Conservation (phyloP, 2,888 invertebrate species). For the Craniophora ligustri region DNA sequence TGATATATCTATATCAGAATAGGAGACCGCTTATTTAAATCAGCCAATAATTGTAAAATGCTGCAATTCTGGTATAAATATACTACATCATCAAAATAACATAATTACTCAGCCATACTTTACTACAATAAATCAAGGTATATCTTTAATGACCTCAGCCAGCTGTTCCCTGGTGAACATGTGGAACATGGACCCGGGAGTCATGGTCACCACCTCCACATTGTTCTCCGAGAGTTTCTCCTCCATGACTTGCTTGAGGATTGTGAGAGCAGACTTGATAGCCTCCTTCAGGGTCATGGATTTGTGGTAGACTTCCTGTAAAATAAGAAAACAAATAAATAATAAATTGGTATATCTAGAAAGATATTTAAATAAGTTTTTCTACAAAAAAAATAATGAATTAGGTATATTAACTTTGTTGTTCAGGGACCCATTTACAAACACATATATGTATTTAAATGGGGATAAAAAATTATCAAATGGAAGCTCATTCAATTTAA, state of each 20-base stretch:
- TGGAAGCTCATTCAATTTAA: no score
- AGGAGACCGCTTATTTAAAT: not conserved
- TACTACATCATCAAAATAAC: slow-evolving; percentile 7
- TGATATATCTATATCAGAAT: not conserved
- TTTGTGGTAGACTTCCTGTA: slow-evolving; percentile 91
- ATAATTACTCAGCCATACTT: slow-evolving; percentile 17
- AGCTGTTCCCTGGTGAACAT: slow-evolving; percentile 97
- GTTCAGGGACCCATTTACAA: no score
- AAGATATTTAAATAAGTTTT: no score
- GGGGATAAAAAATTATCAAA: no score
- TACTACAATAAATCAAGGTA: slow-evolving; percentile 84
- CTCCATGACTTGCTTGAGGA: slow-evolving; percentile 99
- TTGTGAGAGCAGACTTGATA: slow-evolving; percentile 95
- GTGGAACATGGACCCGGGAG: slow-evolving; percentile 94
- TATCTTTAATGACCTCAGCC: slow-evolving; percentile 95
- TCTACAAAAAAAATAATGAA: not conserved
- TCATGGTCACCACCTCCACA: slow-evolving; percentile 99
- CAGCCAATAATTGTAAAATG: no score
- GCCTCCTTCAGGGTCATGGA: slow-evolving; percentile 98
- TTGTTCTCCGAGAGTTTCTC: slow-evolving; percentile 99
- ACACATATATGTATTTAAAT: no score
- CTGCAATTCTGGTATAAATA: no score
- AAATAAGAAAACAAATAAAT: not conserved
- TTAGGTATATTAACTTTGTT: no score
- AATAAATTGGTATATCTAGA: not conserved